Evolutionary conservation across 2,113 vertebrate genomes (phyloP).

Genomic region (Petaurus breviceps): DNA sequence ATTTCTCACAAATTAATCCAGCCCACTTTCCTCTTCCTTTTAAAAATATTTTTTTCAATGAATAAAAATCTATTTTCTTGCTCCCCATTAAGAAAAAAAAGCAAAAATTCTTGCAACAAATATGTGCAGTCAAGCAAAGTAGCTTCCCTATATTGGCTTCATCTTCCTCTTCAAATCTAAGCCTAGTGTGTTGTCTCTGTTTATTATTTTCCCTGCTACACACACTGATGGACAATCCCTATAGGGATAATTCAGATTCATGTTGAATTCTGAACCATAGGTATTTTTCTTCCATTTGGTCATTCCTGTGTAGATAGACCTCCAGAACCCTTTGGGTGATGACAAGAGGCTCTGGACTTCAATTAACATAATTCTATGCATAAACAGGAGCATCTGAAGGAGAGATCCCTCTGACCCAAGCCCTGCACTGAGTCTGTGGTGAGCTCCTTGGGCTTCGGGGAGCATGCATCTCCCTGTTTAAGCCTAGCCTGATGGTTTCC

Average conservation of each 20-base stretch:
- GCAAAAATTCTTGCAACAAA: too few species aligned
- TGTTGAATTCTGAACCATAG: background rate
- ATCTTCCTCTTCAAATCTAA: background rate
- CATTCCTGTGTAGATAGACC: background rate
- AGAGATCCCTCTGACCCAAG: background rate
- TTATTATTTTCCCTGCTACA: too few species aligned
- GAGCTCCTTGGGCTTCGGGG: background rate
- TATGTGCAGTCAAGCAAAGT: too few species aligned
- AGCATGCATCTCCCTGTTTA: too few species aligned
- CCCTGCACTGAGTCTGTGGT: background rate
- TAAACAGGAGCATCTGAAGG: too few species aligned
- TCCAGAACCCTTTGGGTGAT: background rate
- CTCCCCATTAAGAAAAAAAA: too few species aligned
- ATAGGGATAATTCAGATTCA: background rate
- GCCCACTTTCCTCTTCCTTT: background rate
- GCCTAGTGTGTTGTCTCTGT: background rate
- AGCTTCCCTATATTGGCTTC: too few species aligned
- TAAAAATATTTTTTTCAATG: background rate
- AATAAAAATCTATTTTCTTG: too few species aligned
- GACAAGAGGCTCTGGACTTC: background rate
- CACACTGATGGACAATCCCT: background rate
- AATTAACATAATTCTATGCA: background rate
- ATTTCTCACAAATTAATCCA: background rate
- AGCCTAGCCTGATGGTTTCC: background rate
- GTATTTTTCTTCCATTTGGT: background rate